Evolutionary conservation across 2,113 vertebrate genomes (phyloP).

Genomic region (Cinclus mexicanus): DNA sequence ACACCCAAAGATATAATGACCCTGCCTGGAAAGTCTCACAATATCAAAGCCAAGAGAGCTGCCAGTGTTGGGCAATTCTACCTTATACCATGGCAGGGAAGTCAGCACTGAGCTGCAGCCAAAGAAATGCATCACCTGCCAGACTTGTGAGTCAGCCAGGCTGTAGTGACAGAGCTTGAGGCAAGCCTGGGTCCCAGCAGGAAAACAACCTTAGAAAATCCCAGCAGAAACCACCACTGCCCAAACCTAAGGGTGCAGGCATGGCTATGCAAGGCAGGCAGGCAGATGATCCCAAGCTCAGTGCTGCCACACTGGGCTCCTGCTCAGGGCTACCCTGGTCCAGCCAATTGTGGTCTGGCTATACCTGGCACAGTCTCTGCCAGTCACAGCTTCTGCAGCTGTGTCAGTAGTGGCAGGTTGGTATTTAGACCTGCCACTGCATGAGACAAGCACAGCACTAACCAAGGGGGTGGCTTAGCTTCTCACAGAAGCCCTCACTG

Average conservation of each 20-base stretch:
- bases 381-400: neutral
- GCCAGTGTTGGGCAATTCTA: neutral
- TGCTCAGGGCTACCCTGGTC: neutral
- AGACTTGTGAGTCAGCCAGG: neutral
- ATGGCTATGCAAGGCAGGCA: neutral
- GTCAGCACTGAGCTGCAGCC: neutral
- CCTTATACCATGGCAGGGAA: neutral
- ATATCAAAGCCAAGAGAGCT: neutral
- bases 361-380: neutral
- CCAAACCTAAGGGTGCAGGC: rapidly evolving
- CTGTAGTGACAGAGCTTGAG: neutral
- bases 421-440: neutral
- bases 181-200: neutral
- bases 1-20: neutral
- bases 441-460: neutral
- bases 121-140: neutral
- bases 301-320: rapidly evolving
- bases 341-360: neutral
- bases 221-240: neutral
- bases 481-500: neutral
- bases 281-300: rapidly evolving
- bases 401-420: neutral
- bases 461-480: neutral
- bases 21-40: neutral
- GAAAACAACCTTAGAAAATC: neutral